Percentiles rank a stretch among this genome's conserved stretches.
Conservation (phyloP, 2,888 invertebrate species). For the Drosophila subsilvestris region DNA sequence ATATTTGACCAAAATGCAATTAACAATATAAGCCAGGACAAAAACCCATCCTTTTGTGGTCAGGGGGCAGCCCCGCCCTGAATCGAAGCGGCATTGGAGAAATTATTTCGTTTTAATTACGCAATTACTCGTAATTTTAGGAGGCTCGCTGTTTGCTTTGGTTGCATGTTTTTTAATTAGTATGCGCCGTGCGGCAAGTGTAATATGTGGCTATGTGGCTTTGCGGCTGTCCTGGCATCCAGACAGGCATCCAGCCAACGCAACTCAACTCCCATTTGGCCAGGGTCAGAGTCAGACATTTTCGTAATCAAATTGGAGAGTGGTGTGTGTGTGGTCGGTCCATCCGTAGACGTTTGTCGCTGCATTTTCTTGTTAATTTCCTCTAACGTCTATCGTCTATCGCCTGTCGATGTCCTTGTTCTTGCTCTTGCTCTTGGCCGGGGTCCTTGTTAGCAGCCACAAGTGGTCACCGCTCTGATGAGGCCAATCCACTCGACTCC, state of each 20-base stretch:
- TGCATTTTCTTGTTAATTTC: conserved; percentile 77
- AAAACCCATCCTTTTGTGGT: conserved; percentile 36
- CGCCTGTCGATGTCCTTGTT: conserved; percentile 38
- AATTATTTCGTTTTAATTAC: conserved; percentile 70
- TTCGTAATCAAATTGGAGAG: conserved; percentile 75
- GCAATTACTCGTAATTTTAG: conserved; percentile 62
- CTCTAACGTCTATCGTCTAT: conserved; percentile 35
- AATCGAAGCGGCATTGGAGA: too few species aligned
- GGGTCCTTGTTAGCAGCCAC: conserved; percentile 73
- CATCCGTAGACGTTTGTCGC: conserved; percentile 47
- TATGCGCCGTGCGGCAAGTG: conserved; percentile 42
- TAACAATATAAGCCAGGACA: conserved; percentile 70
- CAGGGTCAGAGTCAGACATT: conserved; percentile 69
- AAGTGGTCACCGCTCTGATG: conserved; percentile 77
- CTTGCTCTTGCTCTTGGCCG: conserved; percentile 7
- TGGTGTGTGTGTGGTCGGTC: conserved; percentile 7
- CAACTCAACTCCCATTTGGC: conserved; percentile 1
- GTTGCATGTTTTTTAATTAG: conserved; percentile 60
- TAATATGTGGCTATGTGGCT: conserved; percentile 51
- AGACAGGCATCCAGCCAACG: conserved; percentile 3
- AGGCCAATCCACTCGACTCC: conserved; percentile 63
- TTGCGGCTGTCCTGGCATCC: conserved; percentile 38
- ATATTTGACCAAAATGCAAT: conserved; percentile 83
- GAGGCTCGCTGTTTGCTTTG: conserved; percentile 14
- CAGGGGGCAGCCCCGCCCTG: not conserved